A percentile compares a stretch with the other conserved stretches of the same genome.
These are phyloP conservation scores for Tetramorium alpestre DNA, from an alignment of 1,140 invertebrate species.

Conservation along the genomic window DNA sequence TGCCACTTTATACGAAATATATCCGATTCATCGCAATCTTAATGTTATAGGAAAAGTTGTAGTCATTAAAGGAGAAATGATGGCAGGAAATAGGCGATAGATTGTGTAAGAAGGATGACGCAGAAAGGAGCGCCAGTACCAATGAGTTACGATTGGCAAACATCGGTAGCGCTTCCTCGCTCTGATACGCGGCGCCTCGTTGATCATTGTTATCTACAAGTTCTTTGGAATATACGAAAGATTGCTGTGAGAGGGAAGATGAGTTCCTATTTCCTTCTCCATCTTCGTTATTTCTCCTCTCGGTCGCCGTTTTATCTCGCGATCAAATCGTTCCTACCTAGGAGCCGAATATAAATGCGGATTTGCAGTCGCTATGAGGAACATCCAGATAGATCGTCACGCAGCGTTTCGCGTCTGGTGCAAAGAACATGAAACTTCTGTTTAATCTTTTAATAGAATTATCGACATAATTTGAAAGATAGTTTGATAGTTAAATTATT, in stretches of 20 bases:
- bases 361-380: not conserved
- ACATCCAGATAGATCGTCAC: not conserved
- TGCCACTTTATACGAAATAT: not conserved
- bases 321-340: conserved; percentile 38
- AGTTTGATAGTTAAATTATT: conserved; percentile 9
- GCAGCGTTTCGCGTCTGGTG: not conserved
- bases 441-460: not conserved
- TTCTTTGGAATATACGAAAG: conserved; percentile 94
- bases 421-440: not conserved
- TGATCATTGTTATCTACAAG: conserved; percentile 90
- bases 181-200: conserved; percentile 88
- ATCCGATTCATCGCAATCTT: conserved; percentile 87
- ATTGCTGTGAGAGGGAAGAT: conserved; percentile 92
- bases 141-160: conserved; percentile 91
- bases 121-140: conserved; percentile 57
- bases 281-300: conserved; percentile 25
- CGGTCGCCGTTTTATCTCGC: conserved; percentile 40
- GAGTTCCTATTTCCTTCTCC: conserved; percentile 42
- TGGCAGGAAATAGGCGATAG: conserved; percentile 89
- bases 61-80: conserved; percentile 93
- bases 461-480: not conserved
- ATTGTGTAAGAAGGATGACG: conserved; percentile 65
- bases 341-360: conserved; percentile 51
- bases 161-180: conserved; percentile 97
- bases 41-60: conserved; percentile 93